Evolutionary conservation across 2,797 vertebrate genomes (phyloP).

Genomic region (Dryobates pubescens): DNA sequence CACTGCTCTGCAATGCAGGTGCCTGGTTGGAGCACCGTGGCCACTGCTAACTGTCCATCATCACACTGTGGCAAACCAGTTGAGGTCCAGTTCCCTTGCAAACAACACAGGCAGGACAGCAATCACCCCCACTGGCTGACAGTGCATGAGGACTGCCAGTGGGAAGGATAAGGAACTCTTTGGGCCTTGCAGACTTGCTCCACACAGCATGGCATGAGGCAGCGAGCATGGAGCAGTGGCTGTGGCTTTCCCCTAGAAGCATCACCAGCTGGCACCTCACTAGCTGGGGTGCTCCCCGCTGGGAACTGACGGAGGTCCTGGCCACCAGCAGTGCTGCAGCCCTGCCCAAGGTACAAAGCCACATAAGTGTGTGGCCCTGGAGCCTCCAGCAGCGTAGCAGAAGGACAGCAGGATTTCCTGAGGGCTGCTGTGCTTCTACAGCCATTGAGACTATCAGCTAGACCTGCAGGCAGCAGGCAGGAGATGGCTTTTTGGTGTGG

Average conservation of each 20-base stretch:
- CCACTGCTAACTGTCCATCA: not conserved
- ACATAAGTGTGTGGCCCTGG: not conserved
- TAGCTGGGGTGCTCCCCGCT: not conserved
- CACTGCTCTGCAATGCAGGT: not conserved
- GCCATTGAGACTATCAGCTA: not conserved
- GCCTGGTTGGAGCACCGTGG: not conserved
- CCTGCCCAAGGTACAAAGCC: not conserved
- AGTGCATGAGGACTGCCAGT: not conserved
- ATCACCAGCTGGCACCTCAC: not conserved
- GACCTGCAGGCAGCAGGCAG: not conserved
- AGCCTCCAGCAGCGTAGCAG: not conserved
- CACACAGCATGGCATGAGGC: not conserved
- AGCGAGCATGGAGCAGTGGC: not conserved
- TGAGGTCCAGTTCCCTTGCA: not conserved
- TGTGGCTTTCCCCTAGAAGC: not conserved
- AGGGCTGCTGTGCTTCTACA: not conserved
- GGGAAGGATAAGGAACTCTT: not conserved
- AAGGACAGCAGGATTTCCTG: not conserved
- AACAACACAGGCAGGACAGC: not conserved
- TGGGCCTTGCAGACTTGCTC: not conserved
- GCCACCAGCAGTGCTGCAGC: not conserved
- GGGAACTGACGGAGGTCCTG: not conserved
- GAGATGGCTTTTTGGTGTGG: not conserved
- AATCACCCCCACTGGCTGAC: not conserved
- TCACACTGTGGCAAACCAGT: not conserved